Evolutionary conservation across 2,797 vertebrate genomes (phyloP), one percentile per base, ranked within the genome.

Genomic region (Notolepis coatsorum): DNA sequence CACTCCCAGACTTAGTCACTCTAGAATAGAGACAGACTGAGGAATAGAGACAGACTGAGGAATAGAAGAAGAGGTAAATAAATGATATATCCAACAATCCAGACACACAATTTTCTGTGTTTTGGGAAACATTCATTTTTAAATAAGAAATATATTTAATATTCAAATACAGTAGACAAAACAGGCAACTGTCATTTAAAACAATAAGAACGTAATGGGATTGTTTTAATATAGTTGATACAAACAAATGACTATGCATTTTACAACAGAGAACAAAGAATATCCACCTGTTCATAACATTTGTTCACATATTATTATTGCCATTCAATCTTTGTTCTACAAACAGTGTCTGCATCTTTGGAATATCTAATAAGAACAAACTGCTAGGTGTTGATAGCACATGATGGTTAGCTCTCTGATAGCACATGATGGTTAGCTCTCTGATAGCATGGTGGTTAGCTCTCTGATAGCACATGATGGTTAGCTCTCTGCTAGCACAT

Each of bases 91-190:
- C 68, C 61, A 63, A 50, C 27, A 18, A 21, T 13, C 4, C 9
- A 2, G 51, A 66, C 50, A 25, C 15, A 43, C 28, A 30, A 23
- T n/a, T 75, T 81, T 80, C 77, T 66, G 72, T 84, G 80, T 69
- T 61, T 43, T 7, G 6, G 21, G 46, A 12, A 33, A 13, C 4
- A 24, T 13, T 12, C 13, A n/a, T 6, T 10, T 3, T 1, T n/a
- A 48, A 47, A 25, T 23, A 24, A 28, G 15, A n/a, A 7, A 17
- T 23, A 23, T 5, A 7, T 38, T 48, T 37, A 37, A 15, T 47
- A 31, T 42, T 15, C 9, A 13, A 17, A 10, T 25, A 25, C 8
- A 46, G 21, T 25, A n/a, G 6, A 59, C 1, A 35, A 20, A 38
- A 31, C 8, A 30, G 9, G n/a, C 37, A 20, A 20, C 2, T 17